Conservation (phyloP, 2,797 vertebrate species). For the Liparis tanakae region DNA sequence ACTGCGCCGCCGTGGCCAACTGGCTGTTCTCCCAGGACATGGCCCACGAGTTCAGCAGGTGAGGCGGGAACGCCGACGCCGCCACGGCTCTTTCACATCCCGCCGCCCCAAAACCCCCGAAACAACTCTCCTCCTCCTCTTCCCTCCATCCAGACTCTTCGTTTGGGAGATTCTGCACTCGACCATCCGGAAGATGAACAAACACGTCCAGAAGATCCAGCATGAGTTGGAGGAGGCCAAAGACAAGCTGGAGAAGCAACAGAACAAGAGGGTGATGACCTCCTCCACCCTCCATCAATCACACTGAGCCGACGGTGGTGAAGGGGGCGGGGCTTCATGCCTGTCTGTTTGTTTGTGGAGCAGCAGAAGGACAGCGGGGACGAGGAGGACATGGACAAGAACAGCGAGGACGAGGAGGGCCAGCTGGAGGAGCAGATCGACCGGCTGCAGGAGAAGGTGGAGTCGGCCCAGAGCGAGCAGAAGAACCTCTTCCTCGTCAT, state of each 20-base stretch:
- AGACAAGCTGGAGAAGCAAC: constrained; percentile 95
- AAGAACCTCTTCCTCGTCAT: constrained; percentile 99
- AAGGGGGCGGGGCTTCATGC: background rate
- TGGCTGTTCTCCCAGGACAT: constrained; percentile 99
- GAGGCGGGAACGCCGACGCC: background rate
- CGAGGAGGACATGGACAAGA: constrained; percentile 91
- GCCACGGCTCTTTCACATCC: background rate
- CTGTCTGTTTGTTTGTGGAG: background rate
- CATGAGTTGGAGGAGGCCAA: constrained; percentile 96
- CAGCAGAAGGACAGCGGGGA: constrained; percentile 86
- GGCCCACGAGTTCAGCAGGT: constrained; percentile 97
- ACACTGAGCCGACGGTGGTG: background rate
- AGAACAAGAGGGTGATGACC: constrained; percentile 84
- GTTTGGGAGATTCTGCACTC: constrained; percentile 98
- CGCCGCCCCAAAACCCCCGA: no score
- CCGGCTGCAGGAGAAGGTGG: constrained; percentile 95
- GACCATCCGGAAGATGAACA: constrained; percentile 99
- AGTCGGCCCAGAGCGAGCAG: constrained; percentile 97
- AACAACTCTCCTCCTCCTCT: background rate
- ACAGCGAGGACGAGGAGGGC: constrained; percentile 94
- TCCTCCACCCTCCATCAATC: rapidly evolving
- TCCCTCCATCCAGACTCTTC: constrained; percentile 85
- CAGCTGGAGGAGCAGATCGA: constrained; percentile 97
- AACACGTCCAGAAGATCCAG: constrained; percentile 98
- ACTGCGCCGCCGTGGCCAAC: constrained; percentile 97